Base-by-base conservation (phyloP, 2,113 vertebrate genomes). In the Zosterops hypoxanthus region DNA sequence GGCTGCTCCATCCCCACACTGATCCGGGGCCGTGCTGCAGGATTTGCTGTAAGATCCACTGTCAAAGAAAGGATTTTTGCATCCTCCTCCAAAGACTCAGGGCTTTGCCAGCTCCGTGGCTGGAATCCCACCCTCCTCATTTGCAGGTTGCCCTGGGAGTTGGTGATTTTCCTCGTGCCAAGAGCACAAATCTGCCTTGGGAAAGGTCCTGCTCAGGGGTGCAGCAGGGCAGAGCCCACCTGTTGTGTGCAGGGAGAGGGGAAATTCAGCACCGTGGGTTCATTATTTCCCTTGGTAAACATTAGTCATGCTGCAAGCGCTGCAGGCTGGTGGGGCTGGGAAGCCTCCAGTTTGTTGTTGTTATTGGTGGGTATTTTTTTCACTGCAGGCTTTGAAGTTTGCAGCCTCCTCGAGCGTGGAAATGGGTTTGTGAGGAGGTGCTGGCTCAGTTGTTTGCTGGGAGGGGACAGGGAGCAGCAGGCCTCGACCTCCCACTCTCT, bases 351-450 rank as follows among this genome's bases (percentile, higher is more conserved):
- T 94, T 90, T 80, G 60, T 91, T 84, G 55, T 82, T 80, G 6
- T 93, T 93, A 46, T 78, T 78, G 66, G 33, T 61, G 55, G 52
- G 60, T 15, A 21, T 50, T 94, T 83, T 80, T 84, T 78, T 41
- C 73, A 86, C 63, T 87, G 42, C 57, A 31, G 76, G 56, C 92
- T 93, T 94, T 94, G 91, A 95, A 96, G 90, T 93, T 96, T 73
- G 64, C 71, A 65, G 41, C 36, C 66, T 92, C 57, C 90, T 95
- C 23, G 10, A 66, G 96, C 3, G 0, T 82, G 78, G 89, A 97
- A 96, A 95, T 91, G 3, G 0, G 60, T 95, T 88, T 92, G 89
- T 59, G n/a, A 82, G 44, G 86, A 88, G 78, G 11, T 25, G 83
- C 19, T 86, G 1, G 47, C 91, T n/a, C 70, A 82, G 66, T 7